phyloP scores from a whole-genome alignment of 2,797 vertebrate genomes.

The Emydoidea blandingii region DNA sequence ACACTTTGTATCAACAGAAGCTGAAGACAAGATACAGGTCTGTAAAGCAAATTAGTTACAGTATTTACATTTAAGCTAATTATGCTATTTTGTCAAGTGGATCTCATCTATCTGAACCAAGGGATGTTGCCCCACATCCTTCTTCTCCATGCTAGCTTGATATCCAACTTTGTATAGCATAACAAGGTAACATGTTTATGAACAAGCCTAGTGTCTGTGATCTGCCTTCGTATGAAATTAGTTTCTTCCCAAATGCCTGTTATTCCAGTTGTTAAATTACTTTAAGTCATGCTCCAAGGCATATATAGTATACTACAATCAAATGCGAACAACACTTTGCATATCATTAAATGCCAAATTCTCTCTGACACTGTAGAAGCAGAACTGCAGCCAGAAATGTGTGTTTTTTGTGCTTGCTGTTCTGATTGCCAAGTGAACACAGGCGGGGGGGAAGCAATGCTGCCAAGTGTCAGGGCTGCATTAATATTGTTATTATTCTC shows the following conservation, averaged over 20 bases:
- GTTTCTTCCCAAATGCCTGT: constrained; percentile 82
- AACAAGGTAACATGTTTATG: constrained; percentile 75
- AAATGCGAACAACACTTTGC: constrained; percentile 78
- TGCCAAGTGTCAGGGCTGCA: constrained; percentile 73
- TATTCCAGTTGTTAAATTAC: constrained; percentile 85
- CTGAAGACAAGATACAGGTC: background rate
- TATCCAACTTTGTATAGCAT: constrained; percentile 51
- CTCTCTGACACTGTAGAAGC: constrained; percentile 75
- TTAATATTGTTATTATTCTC: constrained; percentile 79
- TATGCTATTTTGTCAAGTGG: background rate
- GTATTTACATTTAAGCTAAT: background rate
- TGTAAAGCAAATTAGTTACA: background rate
- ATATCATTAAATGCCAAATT: constrained; percentile 82
- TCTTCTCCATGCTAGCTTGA: constrained; percentile 3
- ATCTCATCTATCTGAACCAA: background rate
- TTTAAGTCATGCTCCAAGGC: constrained; percentile 82
- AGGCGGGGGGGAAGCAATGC: constrained; percentile 54
- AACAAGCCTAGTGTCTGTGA: constrained; percentile 75
- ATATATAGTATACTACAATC: constrained; percentile 80
- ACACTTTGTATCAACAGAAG: background rate
- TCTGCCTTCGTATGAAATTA: constrained; percentile 80
- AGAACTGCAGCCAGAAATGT: constrained; percentile 73
- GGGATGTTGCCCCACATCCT: background rate
- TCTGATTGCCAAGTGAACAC: constrained; percentile 74
- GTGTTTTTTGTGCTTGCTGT: constrained; percentile 68